Percentiles rank a stretch among this genome's conserved stretches.
Evolutionary conservation across 2,797 vertebrate genomes (phyloP).

Genomic region (Monodelphis domestica): DNA sequence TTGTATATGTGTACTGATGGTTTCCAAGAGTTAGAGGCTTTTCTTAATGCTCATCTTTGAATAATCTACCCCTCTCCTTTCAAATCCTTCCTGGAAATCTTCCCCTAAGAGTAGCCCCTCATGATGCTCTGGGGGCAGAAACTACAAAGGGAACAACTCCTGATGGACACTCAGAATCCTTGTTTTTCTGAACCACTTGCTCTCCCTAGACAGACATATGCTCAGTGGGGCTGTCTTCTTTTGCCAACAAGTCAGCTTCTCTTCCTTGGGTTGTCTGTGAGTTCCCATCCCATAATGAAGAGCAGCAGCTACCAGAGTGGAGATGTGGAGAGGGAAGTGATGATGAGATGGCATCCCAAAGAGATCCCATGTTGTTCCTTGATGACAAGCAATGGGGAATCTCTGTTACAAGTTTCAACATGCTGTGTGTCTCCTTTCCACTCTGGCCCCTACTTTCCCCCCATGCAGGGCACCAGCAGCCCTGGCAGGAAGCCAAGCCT

Average conservation of each 20-base stretch:
- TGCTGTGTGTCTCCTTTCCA: neutral
- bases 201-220: neutral
- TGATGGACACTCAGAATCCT: neutral
- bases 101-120: neutral
- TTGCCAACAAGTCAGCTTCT: neutral
- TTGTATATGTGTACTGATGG: no score
- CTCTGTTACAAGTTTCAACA: neutral
- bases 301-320: neutral
- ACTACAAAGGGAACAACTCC: neutral
- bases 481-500: neutral
- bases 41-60: neutral
- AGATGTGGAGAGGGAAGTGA: neutral
- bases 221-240: neutral
- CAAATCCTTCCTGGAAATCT: neutral
- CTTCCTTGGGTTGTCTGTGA: neutral
- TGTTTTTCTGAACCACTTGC: neutral
- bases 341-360: neutral
- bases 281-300: neutral
- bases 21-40: neutral
- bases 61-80: neutral
- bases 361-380: slow-evolving; percentile 44
- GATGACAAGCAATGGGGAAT: slow-evolving; percentile 59
- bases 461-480: neutral
- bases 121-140: neutral
- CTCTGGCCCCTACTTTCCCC: slow-evolving; percentile 21